Conservation (phyloP, 2,797 vertebrate species). For the Chaetophractus vellerosus region DNA sequence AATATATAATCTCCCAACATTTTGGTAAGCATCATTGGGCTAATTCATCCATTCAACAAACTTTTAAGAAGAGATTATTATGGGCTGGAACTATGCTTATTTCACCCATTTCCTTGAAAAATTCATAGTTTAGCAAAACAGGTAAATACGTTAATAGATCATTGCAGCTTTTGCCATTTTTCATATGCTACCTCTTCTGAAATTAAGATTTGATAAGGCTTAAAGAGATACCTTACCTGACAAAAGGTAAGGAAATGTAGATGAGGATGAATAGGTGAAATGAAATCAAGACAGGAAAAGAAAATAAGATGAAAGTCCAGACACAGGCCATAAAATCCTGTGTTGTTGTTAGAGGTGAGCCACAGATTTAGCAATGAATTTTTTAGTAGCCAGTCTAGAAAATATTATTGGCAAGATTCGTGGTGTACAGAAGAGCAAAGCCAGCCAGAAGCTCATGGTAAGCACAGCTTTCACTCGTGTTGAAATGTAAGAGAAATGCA, state of each 20-base stretch:
- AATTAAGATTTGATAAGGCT: constrained; percentile 41
- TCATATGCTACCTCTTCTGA: constrained; percentile 48
- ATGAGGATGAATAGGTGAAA: constrained; percentile 8
- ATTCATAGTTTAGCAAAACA: background rate
- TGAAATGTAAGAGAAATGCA: constrained; percentile 27
- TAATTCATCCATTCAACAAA: constrained; percentile 48
- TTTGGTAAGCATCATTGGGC: constrained; percentile 55
- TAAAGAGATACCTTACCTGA: constrained; percentile 16
- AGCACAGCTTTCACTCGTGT: background rate
- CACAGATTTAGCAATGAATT: background rate
- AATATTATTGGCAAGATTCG: background rate
- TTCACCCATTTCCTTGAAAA: constrained; percentile 1
- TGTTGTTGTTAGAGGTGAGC: background rate
- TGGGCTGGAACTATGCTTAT: background rate
- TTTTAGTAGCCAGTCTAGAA: background rate
- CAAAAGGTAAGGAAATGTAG: constrained; percentile 59
- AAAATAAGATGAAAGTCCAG: background rate
- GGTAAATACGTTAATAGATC: constrained; percentile 43
- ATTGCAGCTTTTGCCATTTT: constrained; percentile 45
- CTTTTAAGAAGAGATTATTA: background rate
- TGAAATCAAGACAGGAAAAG: constrained; percentile 50
- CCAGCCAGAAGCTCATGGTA: background rate
- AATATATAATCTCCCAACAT: constrained; percentile 59
- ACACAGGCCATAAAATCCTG: background rate
- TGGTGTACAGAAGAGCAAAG: background rate